Percentiles rank a stretch among this genome's conserved stretches.
Evolutionary conservation across 2,888 invertebrate genomes (phyloP).

Genomic region (Thyatira batis): DNA sequence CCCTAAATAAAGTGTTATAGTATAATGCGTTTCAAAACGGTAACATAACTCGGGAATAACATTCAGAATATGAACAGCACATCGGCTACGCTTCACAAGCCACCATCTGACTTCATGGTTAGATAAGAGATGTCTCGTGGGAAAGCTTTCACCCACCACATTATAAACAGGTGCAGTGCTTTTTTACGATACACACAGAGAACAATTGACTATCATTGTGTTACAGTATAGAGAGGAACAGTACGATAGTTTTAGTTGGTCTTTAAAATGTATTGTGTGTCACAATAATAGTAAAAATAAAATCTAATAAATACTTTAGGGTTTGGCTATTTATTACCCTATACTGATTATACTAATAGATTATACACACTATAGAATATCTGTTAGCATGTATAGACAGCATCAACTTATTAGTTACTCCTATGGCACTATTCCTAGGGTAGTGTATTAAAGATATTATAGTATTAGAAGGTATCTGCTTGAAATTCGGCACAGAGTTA

Average conservation of each 20-base stretch:
- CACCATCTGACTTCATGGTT: slow-evolving; percentile 37
- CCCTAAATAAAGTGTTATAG: too few relatives aligned
- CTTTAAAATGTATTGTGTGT: not conserved
- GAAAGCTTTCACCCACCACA: slow-evolving; percentile 42
- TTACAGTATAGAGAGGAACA: not conserved
- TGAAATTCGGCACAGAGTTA: too few relatives aligned
- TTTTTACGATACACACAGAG: slow-evolving; percentile 24
- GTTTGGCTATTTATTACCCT: too few relatives aligned
- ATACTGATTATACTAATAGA: too few relatives aligned
- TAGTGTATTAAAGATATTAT: too few relatives aligned
- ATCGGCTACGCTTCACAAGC: slow-evolving; percentile 3
- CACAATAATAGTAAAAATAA: too few relatives aligned
- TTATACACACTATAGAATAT: too few relatives aligned
- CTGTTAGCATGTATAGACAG: too few relatives aligned
- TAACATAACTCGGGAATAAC: not conserved
- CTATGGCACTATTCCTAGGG: too few relatives aligned
- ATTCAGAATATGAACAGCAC: not conserved
- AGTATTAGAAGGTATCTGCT: too few relatives aligned
- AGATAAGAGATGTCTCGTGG: slow-evolving; percentile 52
- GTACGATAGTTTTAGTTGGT: not conserved
- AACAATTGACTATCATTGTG: slow-evolving; percentile 20
- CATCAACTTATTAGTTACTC: too few relatives aligned
- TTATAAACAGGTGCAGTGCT: slow-evolving; percentile 19
- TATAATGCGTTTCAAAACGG: not conserved
- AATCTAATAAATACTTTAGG: too few relatives aligned